Evolutionary conservation across 1,140 invertebrate genomes (phyloP).

Genomic region (Caenorhabditis elegans): WBcel235 BX284603.4:13619501-13620000

Average conservation of each 20-base stretch:
- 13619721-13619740: no score
- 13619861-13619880: background rate
- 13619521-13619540: background rate
- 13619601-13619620: background rate
- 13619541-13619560: background rate
- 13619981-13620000: background rate
- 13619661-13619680: conserved; percentile 12
- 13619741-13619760: no score
- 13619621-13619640: conserved; percentile 30
- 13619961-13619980: background rate
- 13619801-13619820: no score
- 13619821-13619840: background rate
- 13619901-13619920: background rate
- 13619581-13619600: background rate
- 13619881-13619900: background rate
- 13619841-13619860: background rate
- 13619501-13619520: background rate
- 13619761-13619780: no score
- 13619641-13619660: background rate
- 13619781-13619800: no score
- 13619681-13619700: conserved; percentile 1
- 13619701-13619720: no score
- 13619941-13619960: background rate
- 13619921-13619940: background rate
- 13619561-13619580: background rate